Conservation (phyloP, 2,797 vertebrate species). For the Leuciscus waleckii region DNA sequence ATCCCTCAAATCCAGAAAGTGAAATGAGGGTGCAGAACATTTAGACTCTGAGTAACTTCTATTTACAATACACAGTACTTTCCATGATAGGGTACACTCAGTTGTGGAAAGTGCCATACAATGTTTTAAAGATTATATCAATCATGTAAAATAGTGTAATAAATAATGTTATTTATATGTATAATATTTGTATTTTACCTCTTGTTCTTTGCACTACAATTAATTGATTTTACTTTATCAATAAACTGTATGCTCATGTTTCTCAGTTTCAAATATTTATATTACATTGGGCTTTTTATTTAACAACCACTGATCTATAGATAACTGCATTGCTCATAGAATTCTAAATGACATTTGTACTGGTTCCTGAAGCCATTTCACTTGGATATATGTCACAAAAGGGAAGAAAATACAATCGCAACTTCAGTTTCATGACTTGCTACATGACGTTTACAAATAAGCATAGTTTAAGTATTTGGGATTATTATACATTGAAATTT, state of each 20-base stretch:
- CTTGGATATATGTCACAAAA: neutral
- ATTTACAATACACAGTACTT: neutral
- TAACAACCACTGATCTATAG: neutral
- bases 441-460: neutral
- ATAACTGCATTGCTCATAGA: neutral
- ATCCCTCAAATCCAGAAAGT: neutral
- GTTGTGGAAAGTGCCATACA: neutral
- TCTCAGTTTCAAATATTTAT: neutral
- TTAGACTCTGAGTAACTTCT: constrained; percentile 2
- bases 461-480: neutral
- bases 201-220: constrained; percentile 32
- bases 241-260: neutral
- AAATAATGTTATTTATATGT: constrained; percentile 32
- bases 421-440: neutral
- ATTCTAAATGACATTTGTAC: neutral
- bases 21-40: neutral
- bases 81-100: neutral
- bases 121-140: neutral
- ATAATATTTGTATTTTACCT: constrained; percentile 29
- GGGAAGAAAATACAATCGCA: neutral
- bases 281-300: neutral
- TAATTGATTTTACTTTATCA: constrained; percentile 20
- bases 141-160: constrained; percentile 26
- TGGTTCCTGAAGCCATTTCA: neutral
- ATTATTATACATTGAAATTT: neutral